These are phyloP conservation scores for Eilema depressum DNA, from an alignment of 2,888 invertebrate genomes.

Conservation along the genomic window DNA sequence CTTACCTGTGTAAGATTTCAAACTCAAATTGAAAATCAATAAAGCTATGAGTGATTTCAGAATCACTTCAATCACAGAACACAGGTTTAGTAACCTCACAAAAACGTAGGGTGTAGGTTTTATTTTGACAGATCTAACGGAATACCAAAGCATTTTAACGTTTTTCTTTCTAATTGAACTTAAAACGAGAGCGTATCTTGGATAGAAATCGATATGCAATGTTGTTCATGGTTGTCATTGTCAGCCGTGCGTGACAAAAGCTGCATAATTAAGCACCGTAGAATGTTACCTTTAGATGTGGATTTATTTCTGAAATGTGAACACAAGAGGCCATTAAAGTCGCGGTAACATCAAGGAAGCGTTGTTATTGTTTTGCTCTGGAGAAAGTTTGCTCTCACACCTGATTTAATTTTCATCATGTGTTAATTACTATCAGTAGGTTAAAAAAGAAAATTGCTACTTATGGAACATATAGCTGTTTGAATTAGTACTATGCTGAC, in stretches of 20 bases:
- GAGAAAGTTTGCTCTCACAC: conserved; percentile 62
- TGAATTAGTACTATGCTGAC: not conserved
- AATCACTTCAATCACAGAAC: too few species aligned
- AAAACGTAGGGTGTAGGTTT: too few species aligned
- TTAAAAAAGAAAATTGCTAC: conserved; percentile 17
- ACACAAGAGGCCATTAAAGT: conserved; percentile 56
- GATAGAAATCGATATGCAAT: not conserved
- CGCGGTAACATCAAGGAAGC: conserved; percentile 51
- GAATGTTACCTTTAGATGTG: not conserved
- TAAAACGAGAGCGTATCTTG: not conserved
- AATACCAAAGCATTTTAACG: not conserved
- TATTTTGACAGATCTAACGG: too few species aligned
- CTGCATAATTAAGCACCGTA: not conserved
- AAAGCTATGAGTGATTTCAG: not conserved
- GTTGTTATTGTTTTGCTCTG: conserved; percentile 57
- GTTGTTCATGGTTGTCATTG: not conserved
- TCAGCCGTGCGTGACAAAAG: not conserved
- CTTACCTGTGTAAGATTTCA: not conserved
- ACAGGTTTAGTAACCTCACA: too few species aligned
- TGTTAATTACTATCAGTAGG: conserved; percentile 25
- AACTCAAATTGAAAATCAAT: not conserved
- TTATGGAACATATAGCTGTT: not conserved
- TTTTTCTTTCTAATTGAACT: not conserved
- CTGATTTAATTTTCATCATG: conserved; percentile 40
- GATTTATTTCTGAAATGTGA: conserved; percentile 45